A percentile compares a stretch with the other conserved stretches of the same genome.
These are phyloP conservation scores for Bombus vancouverensis DNA, from an alignment of 1,140 invertebrate genomes.

Conservation along the genomic window DNA sequence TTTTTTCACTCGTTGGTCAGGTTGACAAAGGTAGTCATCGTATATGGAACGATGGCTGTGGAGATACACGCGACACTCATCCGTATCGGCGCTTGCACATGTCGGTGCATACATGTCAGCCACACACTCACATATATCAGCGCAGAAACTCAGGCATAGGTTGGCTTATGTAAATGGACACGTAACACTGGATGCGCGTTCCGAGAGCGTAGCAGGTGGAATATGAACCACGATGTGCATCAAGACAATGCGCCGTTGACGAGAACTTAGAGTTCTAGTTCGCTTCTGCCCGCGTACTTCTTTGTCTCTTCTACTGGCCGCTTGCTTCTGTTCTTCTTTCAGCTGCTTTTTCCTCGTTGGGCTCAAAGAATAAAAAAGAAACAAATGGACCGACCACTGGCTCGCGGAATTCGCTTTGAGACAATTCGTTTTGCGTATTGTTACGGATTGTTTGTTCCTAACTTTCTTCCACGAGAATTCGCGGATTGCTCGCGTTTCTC, in stretches of 20 bases:
- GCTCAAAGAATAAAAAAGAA: conserved; percentile 7
- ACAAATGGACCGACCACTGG: conserved; percentile 10
- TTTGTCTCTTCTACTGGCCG: neutral
- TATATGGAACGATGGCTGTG: conserved; percentile 40
- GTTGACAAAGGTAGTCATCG: conserved; percentile 42
- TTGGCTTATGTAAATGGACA: conserved; percentile 66
- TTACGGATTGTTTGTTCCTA: neutral
- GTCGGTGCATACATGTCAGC: neutral
- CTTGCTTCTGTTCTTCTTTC: neutral
- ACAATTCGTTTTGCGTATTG: neutral
- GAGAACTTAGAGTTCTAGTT: conserved; percentile 33
- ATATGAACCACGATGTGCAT: conserved; percentile 47
- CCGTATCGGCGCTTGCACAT: conserved; percentile 38
- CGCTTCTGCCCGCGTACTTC: conserved; percentile 5
- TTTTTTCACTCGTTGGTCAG: conserved; percentile 14
- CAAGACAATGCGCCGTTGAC: conserved; percentile 25
- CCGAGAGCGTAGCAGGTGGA: conserved; percentile 55
- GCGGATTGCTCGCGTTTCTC: neutral
- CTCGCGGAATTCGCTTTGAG: conserved; percentile 10
- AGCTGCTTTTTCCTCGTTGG: neutral
- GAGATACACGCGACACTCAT: conserved; percentile 22
- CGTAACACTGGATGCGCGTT: conserved; percentile 65
- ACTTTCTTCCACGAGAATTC: neutral
- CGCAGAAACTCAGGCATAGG: neutral
- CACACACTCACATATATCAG: too few relatives aligned